A percentile compares a stretch with the other conserved stretches of the same genome.
These are phyloP conservation scores for Pantherophis guttatus DNA, from an alignment of 2,113 vertebrate species.

Conservation along the genomic window DNA sequence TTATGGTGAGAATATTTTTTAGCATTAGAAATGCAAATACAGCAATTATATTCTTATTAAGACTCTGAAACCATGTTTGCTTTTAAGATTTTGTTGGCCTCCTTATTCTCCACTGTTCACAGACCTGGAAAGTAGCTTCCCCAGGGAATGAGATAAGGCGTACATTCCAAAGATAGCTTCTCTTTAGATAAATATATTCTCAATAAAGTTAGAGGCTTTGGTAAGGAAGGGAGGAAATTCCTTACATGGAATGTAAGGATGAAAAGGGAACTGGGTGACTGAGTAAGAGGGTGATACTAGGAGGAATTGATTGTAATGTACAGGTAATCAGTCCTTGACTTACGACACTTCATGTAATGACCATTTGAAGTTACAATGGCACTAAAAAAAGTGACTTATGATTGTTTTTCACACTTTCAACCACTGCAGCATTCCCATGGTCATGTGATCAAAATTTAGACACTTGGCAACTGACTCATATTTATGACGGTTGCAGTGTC, in stretches of 20 bases:
- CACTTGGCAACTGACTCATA: too few species aligned
- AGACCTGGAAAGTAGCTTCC: background rate
- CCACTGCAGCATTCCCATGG: too few species aligned
- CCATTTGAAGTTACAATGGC: too few species aligned
- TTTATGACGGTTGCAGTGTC: too few species aligned
- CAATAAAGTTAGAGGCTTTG: background rate
- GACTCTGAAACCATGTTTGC: background rate
- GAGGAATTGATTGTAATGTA: too few species aligned
- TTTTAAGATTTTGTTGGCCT: background rate
- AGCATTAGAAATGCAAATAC: background rate
- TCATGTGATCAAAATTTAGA: too few species aligned
- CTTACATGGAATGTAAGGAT: background rate
- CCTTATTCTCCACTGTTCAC: background rate
- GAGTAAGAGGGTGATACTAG: background rate
- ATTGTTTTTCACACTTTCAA: too few species aligned
- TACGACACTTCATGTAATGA: too few species aligned
- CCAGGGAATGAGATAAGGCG: background rate
- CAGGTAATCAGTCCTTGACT: too few species aligned
- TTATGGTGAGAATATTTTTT: background rate
- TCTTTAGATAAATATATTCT: background rate
- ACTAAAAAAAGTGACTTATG: too few species aligned
- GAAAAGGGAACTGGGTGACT: background rate
- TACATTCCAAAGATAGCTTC: background rate
- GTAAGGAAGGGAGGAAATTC: background rate
- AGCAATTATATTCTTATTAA: background rate